A percentile compares a stretch with the other conserved stretches of the same genome.
Evolutionary conservation across 2,797 vertebrate genomes (phyloP).

Genomic region (Phataginus tricuspis): DNA sequence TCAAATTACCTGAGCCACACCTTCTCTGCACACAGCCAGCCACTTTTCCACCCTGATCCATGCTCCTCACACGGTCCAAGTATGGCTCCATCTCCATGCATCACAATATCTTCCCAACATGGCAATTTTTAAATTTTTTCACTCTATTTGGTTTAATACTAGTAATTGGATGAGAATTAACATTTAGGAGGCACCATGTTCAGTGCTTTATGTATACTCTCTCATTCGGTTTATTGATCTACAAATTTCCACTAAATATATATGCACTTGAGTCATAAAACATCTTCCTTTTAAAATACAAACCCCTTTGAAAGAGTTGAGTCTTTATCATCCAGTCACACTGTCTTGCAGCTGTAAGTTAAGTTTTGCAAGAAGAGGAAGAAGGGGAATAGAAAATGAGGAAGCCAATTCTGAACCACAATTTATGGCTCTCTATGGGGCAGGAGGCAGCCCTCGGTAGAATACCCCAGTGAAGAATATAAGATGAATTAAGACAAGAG

Average conservation of each 20-base stretch:
- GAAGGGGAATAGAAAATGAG: neutral
- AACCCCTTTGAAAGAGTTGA: neutral
- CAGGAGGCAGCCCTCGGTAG: neutral
- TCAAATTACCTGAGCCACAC: neutral
- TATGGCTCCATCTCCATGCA: neutral
- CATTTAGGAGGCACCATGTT: neutral
- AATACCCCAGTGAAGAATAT: fast-evolving
- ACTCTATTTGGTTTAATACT: neutral
- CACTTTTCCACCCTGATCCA: neutral
- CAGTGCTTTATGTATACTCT: neutral
- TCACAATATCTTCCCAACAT: neutral
- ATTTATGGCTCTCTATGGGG: neutral
- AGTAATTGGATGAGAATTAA: neutral
- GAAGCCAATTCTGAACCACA: neutral
- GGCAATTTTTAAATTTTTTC: neutral
- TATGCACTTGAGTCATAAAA: neutral
- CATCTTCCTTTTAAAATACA: neutral
- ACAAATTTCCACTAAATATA: neutral
- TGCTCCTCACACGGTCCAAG: neutral
- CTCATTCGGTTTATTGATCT: neutral
- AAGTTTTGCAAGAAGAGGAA: neutral
- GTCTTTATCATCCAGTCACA: neutral
- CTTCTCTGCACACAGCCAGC: neutral
- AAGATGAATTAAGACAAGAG: neutral
- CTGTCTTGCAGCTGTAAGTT: neutral